Percentiles rank a stretch among this genome's conserved stretches.
phyloP scores from a whole-genome alignment of 2,113 vertebrate genomes.

The Mesoclemmys tuberculata region DNA sequence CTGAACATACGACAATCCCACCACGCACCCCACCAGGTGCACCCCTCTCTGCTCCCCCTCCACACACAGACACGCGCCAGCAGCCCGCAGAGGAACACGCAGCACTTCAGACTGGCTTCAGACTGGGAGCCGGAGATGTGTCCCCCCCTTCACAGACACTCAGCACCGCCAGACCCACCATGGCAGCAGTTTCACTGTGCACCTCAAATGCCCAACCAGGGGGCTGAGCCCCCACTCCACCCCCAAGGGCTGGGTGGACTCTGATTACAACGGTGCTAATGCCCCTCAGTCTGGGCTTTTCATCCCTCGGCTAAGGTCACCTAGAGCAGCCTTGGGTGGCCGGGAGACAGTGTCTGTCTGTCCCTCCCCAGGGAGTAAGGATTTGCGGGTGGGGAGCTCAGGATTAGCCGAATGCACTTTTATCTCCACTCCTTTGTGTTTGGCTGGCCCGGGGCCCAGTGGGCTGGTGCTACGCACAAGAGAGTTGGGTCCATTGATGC shows the following conservation, averaged over 20 bases:
- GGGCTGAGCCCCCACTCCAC: not conserved
- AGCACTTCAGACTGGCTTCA: too few species aligned
- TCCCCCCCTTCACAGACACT: not conserved
- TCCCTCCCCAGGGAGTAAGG: too few species aligned
- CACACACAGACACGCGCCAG: not conserved
- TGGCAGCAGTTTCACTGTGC: too few species aligned
- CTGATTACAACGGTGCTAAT: not conserved
- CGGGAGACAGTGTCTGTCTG: too few species aligned
- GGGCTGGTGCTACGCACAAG: too few species aligned
- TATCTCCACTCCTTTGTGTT: too few species aligned
- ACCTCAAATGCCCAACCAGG: not conserved
- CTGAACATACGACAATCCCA: not conserved
- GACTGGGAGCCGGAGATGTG: not conserved
- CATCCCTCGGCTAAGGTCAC: too few species aligned
- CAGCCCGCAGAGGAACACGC: not conserved
- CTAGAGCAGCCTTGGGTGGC: too few species aligned
- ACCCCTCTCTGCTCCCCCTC: accelerated
- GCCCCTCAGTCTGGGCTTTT: not conserved
- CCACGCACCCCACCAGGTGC: not conserved
- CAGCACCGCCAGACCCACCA: not conserved
- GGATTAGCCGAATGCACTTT: too few species aligned
- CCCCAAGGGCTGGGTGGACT: not conserved
- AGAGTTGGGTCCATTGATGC: too few species aligned
- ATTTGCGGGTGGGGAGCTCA: too few species aligned
- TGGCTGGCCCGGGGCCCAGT: too few species aligned